Conservation (phyloP, 1,140 invertebrate genomes). For the Drosophila obscura region DNA sequence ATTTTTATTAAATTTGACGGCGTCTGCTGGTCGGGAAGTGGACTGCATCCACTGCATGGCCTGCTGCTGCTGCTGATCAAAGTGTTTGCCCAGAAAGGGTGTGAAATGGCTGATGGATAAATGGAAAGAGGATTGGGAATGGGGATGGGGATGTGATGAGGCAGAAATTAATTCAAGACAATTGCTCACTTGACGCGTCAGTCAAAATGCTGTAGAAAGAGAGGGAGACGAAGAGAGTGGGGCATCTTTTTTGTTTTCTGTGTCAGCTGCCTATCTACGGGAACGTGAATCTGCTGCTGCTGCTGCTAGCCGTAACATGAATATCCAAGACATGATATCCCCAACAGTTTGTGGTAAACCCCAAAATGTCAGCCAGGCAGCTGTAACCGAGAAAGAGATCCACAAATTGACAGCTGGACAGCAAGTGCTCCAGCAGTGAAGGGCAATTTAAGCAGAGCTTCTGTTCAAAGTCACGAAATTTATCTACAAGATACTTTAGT, state of each 20-base stretch:
- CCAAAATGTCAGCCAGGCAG: constrained; percentile 1
- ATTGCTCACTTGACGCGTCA: constrained; percentile 72
- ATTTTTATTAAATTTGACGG: constrained; percentile 84
- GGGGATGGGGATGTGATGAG: constrained; percentile 40
- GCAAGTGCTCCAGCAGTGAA: constrained; percentile 54
- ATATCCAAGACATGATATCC: constrained; percentile 22
- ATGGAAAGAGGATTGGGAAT: too few species aligned
- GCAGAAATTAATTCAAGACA: constrained; percentile 81
- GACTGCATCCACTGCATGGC: constrained; percentile 45
- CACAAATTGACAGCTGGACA: constrained; percentile 68
- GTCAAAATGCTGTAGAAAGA: constrained; percentile 31
- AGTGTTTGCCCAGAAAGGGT: constrained; percentile 66
- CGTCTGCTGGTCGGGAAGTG: constrained; percentile 63
- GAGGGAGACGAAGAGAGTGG: too few species aligned
- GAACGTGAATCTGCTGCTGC: neutral
- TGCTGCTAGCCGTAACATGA: constrained; percentile 4
- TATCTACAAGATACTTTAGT: constrained; percentile 44
- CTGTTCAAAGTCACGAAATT: constrained; percentile 50
- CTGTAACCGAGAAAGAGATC: constrained; percentile 38
- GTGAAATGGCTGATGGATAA: constrained; percentile 44
- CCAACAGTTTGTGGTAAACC: constrained; percentile 60
- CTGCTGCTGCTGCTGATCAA: constrained; percentile 52
- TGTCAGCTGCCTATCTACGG: too few species aligned
- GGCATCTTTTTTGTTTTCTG: too few species aligned
- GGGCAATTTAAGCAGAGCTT: constrained; percentile 64